phyloP scores from a whole-genome alignment of 2,113 vertebrate species.

The Candoia aspera region DNA sequence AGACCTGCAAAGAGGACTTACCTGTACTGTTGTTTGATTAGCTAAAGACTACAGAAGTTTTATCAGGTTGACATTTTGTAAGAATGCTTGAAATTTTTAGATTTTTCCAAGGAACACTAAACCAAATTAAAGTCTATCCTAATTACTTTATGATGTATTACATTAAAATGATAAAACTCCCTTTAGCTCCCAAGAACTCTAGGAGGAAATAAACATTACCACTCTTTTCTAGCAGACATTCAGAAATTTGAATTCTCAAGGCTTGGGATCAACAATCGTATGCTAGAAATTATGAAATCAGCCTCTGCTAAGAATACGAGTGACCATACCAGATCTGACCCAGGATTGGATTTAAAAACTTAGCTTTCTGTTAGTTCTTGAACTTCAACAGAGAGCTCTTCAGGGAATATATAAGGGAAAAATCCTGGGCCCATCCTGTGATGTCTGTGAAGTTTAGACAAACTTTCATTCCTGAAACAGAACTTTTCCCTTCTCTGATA shows the following conservation, averaged over 20 bases:
- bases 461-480: neutral
- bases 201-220: neutral
- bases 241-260: neutral
- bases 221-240: neutral
- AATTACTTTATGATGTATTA: neutral
- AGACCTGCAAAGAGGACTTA: too few species aligned
- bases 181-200: neutral
- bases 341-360: neutral
- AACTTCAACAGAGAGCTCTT: neutral
- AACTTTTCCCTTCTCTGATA: neutral
- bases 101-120: neutral
- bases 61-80: rapidly evolving
- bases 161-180: neutral
- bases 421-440: too few species aligned
- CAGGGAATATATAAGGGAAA: neutral
- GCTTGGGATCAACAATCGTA: neutral
- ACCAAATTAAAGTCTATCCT: neutral
- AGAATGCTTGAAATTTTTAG: neutral
- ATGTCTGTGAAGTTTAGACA: too few species aligned
- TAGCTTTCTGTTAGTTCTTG: neutral
- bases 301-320: neutral
- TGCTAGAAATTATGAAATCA: neutral
- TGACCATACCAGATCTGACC: neutral
- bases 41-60: conserved; percentile 25
- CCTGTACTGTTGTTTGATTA: conserved; percentile 5